phyloP scores from a whole-genome alignment of 2,113 vertebrate genomes.

The Hucho hucho region DNA sequence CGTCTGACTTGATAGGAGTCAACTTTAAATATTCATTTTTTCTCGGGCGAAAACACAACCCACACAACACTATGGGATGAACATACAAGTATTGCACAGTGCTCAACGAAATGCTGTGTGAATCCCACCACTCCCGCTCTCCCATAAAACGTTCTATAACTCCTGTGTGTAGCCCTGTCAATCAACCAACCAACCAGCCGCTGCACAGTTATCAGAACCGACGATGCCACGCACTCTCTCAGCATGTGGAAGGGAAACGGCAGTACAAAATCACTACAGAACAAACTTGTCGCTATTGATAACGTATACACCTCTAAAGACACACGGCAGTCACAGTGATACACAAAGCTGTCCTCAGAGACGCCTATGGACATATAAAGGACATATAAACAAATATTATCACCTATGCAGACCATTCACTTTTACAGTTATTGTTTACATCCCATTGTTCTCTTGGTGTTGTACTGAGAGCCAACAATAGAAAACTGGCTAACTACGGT shows the following conservation, averaged over 20 bases:
- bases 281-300: slow-evolving; percentile 92
- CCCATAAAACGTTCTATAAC: slow-evolving; percentile 37
- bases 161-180: slow-evolving; percentile 70
- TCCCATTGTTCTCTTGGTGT: slow-evolving; percentile 35
- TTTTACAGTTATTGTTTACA: slow-evolving; percentile 64
- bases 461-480: slow-evolving; percentile 44
- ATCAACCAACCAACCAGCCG: slow-evolving; percentile 76
- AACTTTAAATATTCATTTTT: slow-evolving; percentile 29
- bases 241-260: slow-evolving; percentile 88
- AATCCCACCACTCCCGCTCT: slow-evolving; percentile 68
- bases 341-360: slow-evolving; percentile 95
- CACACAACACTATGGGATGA: slow-evolving; percentile 67
- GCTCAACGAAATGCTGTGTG: slow-evolving; percentile 92
- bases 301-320: slow-evolving; percentile 95
- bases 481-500: slow-evolving; percentile 36
- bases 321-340: slow-evolving; percentile 99
- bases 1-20: slow-evolving; percentile 27
- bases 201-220: slow-evolving; percentile 75
- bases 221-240: slow-evolving; percentile 74
- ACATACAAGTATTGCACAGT: slow-evolving; percentile 90
- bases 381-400: slow-evolving; percentile 86
- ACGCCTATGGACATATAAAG: slow-evolving; percentile 97
- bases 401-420: slow-evolving; percentile 73
- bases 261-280: slow-evolving; percentile 94
- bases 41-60: slow-evolving; percentile 47